A percentile compares a stretch with the other conserved stretches of the same genome.
phyloP scores from a whole-genome alignment of 2,113 vertebrate species.

The Sinocyclocheilus rhinocerous region DNA sequence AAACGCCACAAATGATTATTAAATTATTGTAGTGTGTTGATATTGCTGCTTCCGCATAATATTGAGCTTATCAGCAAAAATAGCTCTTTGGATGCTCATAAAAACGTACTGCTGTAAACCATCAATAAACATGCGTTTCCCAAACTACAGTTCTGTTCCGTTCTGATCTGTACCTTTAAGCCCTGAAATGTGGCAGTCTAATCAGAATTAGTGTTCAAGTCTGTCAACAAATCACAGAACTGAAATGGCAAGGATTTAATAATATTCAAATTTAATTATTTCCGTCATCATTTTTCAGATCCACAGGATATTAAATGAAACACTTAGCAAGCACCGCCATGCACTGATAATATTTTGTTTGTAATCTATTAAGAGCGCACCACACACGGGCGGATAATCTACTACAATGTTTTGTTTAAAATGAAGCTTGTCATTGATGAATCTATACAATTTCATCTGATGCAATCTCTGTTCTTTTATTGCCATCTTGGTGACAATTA shows the following conservation, averaged over 20 bases:
- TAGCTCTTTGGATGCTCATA: not conserved
- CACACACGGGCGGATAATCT: not conserved
- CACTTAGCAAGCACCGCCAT: constrained; percentile 11
- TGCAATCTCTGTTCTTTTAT: constrained; percentile 1
- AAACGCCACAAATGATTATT: constrained; percentile 32
- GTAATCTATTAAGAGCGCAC: not conserved
- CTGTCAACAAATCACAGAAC: not conserved
- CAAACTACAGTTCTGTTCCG: not conserved
- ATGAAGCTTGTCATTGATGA: not conserved
- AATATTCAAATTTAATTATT: constrained; percentile 10
- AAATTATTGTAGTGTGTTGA: constrained; percentile 6
- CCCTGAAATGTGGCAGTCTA: not conserved
- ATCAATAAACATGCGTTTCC: not conserved
- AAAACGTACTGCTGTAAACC: not conserved
- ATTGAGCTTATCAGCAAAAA: not conserved
- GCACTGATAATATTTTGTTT: constrained; percentile 15
- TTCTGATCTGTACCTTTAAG: not conserved
- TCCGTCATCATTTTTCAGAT: constrained; percentile 26
- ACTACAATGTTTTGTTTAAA: constrained; percentile 5
- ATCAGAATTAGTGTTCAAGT: not conserved
- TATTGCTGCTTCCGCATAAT: not conserved
- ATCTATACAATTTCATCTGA: constrained; percentile 14
- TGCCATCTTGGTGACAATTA: not conserved
- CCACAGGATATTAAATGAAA: constrained; percentile 19
- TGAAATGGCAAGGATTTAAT: constrained; percentile 35